phyloP scores from a whole-genome alignment of 2,797 vertebrate genomes.

The Staurois parvus region DNA sequence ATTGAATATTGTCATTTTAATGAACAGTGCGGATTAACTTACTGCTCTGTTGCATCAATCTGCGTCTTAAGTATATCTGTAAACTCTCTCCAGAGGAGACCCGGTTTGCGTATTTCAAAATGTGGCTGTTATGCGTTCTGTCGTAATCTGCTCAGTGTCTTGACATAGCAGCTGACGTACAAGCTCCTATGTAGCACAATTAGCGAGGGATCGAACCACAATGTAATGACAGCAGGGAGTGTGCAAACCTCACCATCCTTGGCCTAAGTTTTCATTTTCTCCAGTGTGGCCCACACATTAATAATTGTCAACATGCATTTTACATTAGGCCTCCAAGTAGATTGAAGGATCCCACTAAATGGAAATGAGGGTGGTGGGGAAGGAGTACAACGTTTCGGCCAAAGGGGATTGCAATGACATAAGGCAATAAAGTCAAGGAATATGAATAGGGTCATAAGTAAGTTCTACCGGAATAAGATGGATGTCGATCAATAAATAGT shows the following conservation, averaged over 20 bases:
- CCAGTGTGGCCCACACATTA: not conserved
- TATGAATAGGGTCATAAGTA: slow-evolving; percentile 25
- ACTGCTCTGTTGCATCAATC: slow-evolving; percentile 11
- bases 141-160: not conserved
- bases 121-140: not conserved
- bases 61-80: slow-evolving; percentile 15
- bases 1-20: slow-evolving; percentile 23
- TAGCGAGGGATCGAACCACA: not conserved
- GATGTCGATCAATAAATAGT: slow-evolving; percentile 23
- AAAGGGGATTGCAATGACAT: slow-evolving; percentile 17
- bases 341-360: not conserved
- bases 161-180: slow-evolving; percentile 49
- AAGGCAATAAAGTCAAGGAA: slow-evolving; percentile 11
- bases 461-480: slow-evolving; percentile 1
- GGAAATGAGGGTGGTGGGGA: slow-evolving; percentile 27
- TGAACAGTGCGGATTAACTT: slow-evolving; percentile 23
- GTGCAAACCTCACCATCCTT: slow-evolving; percentile 24
- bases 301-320: slow-evolving; percentile 25
- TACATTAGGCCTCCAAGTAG: slow-evolving; percentile 12
- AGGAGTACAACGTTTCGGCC: not conserved
- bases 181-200: slow-evolving; percentile 9
- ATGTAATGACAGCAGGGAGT: slow-evolving; percentile 10
- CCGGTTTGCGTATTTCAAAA: slow-evolving; percentile 5
- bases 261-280: slow-evolving; percentile 20
- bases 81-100: not conserved